Base-by-base conservation (phyloP, 2,113 vertebrate genomes). In the Macaca mulatta region DNA sequence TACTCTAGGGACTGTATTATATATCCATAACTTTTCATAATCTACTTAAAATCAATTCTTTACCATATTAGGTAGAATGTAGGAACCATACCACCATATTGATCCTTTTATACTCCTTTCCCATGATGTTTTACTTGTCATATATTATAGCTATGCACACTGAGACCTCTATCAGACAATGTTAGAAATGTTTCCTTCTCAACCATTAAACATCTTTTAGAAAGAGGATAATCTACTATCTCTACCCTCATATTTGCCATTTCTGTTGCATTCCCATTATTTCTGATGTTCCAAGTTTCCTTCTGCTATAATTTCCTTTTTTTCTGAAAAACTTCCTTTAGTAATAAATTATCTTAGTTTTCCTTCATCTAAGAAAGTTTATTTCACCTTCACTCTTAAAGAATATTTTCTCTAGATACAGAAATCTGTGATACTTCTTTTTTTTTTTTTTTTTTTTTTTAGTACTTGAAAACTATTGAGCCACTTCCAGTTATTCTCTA, bases 311-410 rank as follows among this genome's bases (percentile, higher is more conserved):
- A 83, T 78, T 92, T 90, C 22, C 16, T 20, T 79, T 88, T 89
- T 79, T 85, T 79, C 45, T 89, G 27, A 79, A 94, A 91, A 92
- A 72, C 8, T 35, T 93, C 57, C 23, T 86, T 94, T 61, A 83
- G 77, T 77, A 90, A 83, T 89, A 72, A 81, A 85, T 90, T 70
- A 75, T 38, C 35, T 95, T 82, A 22, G 14, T 59, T 95, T 92
- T 64, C 12, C 35, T 95, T 89, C 38, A 74, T 79, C 30, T 95
- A 74, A 83, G 61, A 74, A 90, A 80, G n/a, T 75, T 90, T 91
- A 84, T 91, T 89, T 92, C 55, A 74, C 32, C 48, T 57, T 85
- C 40, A 88, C 82, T 93, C 12, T 8, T 79, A 13, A 90, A 80
- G 55, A 43, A 57, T 87, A 91, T 86, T 87, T 89, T 84, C 74